Base-by-base conservation (phyloP, 53 echinoderm and acorn worm genomes). In the Hippasteria phrygiana region DNA sequence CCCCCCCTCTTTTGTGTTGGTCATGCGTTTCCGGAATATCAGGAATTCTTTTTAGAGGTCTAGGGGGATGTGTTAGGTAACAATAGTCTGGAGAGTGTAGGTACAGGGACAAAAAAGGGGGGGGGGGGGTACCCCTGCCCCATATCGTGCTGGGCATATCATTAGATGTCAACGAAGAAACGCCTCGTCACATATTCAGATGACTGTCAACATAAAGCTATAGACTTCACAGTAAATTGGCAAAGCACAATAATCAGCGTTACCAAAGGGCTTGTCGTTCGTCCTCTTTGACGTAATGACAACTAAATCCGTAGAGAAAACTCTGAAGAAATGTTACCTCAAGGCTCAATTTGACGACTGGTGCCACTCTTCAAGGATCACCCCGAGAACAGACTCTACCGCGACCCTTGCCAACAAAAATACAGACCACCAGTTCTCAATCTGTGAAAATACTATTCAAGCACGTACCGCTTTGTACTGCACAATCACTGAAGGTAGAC, bases 391-490 rank as follows among this genome's bases (percentile, higher is more conserved):
- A 27, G 42, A 40, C 63, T 22, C 42, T 17, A 40, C 22, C 56
- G 5, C 5, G 38, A 62, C 59, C 28, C 43, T 24, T 43, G 26
- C 12, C 28, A 17, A 20, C 63, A 66, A 42, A 62, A 83, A 43
- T 62, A 46, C 62, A 63, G 65, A 64, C 43, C 5, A 34, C 18
- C 34, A 29, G 62, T 81, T n/a, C 12, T 9, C 24, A 85, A 85
- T 85, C 85, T 46, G 36, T 22, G 27, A 32, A 50, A 43, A 35
- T 17, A 41, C 70, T 50, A 13, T 3, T 26, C 9, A 37, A 70
- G 85, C 85, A 85, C 85, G 85, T 85, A 85, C 24, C 32, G 34
- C 67, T 46, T 83, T 69, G 33, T 46, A 79, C 56, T 18, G 43
- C 6, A 69, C 69, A 85, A 85, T 64, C 70, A 85, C 12, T 27